phyloP scores from a whole-genome alignment of 2,113 vertebrate species.

The Oryctolagus cuniculus region DNA sequence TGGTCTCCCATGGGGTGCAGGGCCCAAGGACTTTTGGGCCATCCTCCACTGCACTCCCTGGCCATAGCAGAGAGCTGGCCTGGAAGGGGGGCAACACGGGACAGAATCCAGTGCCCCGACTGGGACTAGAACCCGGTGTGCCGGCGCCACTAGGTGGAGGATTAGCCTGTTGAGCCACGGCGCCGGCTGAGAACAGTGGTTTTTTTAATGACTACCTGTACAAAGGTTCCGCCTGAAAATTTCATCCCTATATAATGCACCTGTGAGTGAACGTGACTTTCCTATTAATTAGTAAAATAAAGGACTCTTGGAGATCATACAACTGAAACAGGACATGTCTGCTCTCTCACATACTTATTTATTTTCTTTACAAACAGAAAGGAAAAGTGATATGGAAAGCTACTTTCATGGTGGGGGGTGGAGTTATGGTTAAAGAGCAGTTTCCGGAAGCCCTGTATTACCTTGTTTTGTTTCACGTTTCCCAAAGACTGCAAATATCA shows the following conservation, averaged over 20 bases:
- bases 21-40: too few species aligned
- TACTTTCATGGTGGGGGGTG: background rate
- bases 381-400: background rate
- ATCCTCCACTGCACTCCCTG: too few species aligned
- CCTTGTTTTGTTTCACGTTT: background rate
- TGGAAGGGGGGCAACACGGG: too few species aligned
- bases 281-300: background rate
- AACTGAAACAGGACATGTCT: background rate
- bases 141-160: too few species aligned
- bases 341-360: background rate
- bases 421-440: background rate
- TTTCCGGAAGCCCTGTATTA: background rate
- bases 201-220: background rate
- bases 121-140: too few species aligned
- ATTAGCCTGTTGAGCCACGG: too few species aligned
- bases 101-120: too few species aligned
- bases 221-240: constrained; percentile 18
- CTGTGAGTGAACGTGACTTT: background rate
- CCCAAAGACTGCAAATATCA: constrained; percentile 21
- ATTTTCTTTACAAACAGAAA: constrained; percentile 50
- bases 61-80: too few species aligned
- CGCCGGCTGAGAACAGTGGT: too few species aligned
- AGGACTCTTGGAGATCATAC: background rate
- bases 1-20: too few species aligned
- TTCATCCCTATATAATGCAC: background rate